Evolutionary conservation across 2,113 vertebrate genomes (phyloP).

Genomic region (Excalfactoria chinensis): DNA sequence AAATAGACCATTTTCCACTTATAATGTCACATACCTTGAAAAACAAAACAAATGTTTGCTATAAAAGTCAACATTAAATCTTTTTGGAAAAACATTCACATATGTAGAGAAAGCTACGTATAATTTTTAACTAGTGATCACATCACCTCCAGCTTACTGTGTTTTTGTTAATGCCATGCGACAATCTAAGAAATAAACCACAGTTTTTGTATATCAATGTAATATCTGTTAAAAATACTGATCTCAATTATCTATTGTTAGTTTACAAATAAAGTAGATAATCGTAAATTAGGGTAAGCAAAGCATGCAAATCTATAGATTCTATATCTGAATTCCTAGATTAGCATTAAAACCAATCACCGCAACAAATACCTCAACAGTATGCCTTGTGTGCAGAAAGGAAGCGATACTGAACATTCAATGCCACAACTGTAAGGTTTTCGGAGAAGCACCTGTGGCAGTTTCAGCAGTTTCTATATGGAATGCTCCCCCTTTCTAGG

Average conservation of each 20-base stretch:
- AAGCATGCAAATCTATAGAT: constrained; percentile 99
- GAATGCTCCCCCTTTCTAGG: constrained; percentile 99
- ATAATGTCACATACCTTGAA: constrained; percentile 79
- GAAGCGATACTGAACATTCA: constrained; percentile 99
- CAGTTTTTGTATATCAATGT: constrained; percentile 84
- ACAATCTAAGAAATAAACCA: constrained; percentile 82
- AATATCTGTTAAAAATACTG: constrained; percentile 82
- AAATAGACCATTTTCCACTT: constrained; percentile 63
- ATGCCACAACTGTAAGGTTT: constrained; percentile 99
- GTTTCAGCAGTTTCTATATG: constrained; percentile 99
- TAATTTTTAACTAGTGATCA: constrained; percentile 56
- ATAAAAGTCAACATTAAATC: background rate
- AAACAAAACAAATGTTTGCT: constrained; percentile 52
- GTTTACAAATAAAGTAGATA: constrained; percentile 89
- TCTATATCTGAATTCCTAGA: constrained; percentile 93
- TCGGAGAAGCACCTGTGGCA: constrained; percentile 99
- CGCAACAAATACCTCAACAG: constrained; percentile 99
- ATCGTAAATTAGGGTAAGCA: constrained; percentile 95
- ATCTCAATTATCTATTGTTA: constrained; percentile 87
- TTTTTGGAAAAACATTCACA: constrained; percentile 16
- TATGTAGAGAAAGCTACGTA: constrained; percentile 19
- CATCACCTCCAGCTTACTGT: constrained; percentile 81
- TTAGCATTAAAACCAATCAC: constrained; percentile 99
- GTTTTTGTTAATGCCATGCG: constrained; percentile 89
- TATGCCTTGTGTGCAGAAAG: constrained; percentile 99